Evolutionary conservation across 2,888 invertebrate species (phyloP).

Genomic region (Acleris laterana): DNA sequence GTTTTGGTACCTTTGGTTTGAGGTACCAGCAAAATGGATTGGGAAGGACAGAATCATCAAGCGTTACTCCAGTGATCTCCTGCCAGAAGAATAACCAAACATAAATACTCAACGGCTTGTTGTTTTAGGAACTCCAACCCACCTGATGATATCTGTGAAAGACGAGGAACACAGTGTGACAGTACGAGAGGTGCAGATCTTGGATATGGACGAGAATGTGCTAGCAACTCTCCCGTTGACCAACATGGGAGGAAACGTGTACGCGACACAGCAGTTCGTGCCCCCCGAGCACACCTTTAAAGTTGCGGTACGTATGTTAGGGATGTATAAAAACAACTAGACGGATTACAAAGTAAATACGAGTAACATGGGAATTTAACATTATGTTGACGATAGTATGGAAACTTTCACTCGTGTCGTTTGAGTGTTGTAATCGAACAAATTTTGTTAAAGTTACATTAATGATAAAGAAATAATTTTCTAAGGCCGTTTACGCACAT

Average conservation of each 20-base stretch:
- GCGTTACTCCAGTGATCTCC: background rate
- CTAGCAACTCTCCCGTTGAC: conserved; percentile 7
- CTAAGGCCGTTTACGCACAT: too few relatives aligned
- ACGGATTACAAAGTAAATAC: too few relatives aligned
- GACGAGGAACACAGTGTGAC: conserved; percentile 15
- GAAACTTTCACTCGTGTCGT: too few relatives aligned
- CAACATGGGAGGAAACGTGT: conserved; percentile 3
- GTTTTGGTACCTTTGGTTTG: too few relatives aligned
- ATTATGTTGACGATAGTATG: too few relatives aligned
- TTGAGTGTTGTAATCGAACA: too few relatives aligned
- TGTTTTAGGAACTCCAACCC: conserved; percentile 11
- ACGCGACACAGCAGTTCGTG: conserved; percentile 21
- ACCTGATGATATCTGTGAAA: conserved; percentile 21
- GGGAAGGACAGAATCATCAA: too few relatives aligned
- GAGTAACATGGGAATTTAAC: too few relatives aligned
- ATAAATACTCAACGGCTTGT: background rate
- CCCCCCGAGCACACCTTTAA: conserved; percentile 21
- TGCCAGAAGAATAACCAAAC: background rate
- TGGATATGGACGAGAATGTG: conserved; percentile 19
- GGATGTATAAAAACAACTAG: background rate
- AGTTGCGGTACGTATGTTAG: conserved; percentile 26
- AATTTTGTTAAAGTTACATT: too few relatives aligned
- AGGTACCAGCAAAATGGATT: too few relatives aligned
- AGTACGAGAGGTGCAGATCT: conserved; percentile 16
- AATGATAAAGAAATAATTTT: too few relatives aligned